Percentiles rank a stretch among this genome's conserved stretches.
phyloP scores from a whole-genome alignment of 2,888 invertebrate genomes.

The Phlogophora meticulosa region DNA sequence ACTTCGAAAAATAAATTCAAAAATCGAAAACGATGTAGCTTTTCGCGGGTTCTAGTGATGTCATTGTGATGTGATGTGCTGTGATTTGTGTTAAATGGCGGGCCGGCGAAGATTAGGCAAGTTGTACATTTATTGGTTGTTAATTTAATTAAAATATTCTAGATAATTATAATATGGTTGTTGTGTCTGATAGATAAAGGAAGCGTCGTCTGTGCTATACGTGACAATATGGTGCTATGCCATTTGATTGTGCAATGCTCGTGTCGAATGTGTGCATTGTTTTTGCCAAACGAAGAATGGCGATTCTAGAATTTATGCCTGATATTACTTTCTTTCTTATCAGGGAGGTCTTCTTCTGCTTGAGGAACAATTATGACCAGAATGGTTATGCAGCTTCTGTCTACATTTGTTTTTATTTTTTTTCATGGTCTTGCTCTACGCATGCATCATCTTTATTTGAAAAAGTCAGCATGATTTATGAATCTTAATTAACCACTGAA shows the following conservation, averaged over 20 bases:
- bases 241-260: conserved; percentile 36
- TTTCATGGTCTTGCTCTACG: too few relatives aligned
- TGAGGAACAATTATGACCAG: too few relatives aligned
- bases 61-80: conserved; percentile 73
- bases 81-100: conserved; percentile 74
- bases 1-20: conserved; percentile 63
- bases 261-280: conserved; percentile 26
- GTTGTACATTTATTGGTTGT: conserved; percentile 56
- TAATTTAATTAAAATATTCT: conserved; percentile 42
- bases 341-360: background rate
- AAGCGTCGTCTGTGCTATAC: conserved; percentile 41
- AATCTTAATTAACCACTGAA: conserved; percentile 5
- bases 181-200: conserved; percentile 60
- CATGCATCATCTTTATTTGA: background rate
- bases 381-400: background rate
- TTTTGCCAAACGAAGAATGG: conserved; percentile 11
- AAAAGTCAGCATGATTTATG: background rate
- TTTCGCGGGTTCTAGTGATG: conserved; percentile 71
- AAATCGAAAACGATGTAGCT: conserved; percentile 67
- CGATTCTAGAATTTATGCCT: background rate
- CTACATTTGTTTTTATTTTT: background rate
- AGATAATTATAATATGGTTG: conserved; percentile 26
- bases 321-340: background rate
- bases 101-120: conserved; percentile 78
- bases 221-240: conserved; percentile 41